Conservation (phyloP, 2,113 vertebrate species). For the Muscicapa adusta region DNA sequence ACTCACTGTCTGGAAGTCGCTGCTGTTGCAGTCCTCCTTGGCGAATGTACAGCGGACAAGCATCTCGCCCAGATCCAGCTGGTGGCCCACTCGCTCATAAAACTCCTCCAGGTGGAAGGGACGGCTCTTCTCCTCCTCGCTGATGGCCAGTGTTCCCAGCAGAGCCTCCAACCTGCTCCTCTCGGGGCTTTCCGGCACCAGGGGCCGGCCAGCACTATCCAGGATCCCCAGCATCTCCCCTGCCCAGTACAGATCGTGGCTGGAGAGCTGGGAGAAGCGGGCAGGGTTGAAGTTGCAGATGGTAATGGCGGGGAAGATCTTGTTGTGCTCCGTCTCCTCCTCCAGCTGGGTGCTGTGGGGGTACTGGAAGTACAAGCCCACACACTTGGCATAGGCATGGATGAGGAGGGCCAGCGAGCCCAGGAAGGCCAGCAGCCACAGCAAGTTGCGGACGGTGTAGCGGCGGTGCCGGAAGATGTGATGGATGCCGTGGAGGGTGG, state of each 20-base stretch:
- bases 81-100: constrained; percentile 38
- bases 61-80: constrained; percentile 67
- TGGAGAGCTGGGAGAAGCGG: constrained; percentile 36
- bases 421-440: constrained; percentile 65
- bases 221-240: constrained; percentile 60
- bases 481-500: constrained; percentile 62
- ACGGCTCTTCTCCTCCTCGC: background rate
- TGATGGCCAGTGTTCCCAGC: background rate
- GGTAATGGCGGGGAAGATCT: constrained; percentile 54
- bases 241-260: constrained; percentile 57
- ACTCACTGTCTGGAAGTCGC: constrained; percentile 81
- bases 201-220: background rate
- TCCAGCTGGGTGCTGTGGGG: constrained; percentile 65
- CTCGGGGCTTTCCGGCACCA: background rate
- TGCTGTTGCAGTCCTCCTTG: constrained; percentile 48
- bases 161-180: background rate
- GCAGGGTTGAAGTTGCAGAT: constrained; percentile 69
- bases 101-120: constrained; percentile 62
- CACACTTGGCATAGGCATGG: background rate
- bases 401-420: constrained; percentile 41
- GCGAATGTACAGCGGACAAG: constrained; percentile 67
- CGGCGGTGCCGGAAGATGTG: constrained; percentile 32
- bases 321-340: background rate
- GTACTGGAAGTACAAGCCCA: constrained; percentile 66
- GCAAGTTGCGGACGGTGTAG: background rate